These are phyloP conservation scores for Zaprionus obscuricornis DNA, from an alignment of 2,888 invertebrate species.

Conservation along the genomic window DNA sequence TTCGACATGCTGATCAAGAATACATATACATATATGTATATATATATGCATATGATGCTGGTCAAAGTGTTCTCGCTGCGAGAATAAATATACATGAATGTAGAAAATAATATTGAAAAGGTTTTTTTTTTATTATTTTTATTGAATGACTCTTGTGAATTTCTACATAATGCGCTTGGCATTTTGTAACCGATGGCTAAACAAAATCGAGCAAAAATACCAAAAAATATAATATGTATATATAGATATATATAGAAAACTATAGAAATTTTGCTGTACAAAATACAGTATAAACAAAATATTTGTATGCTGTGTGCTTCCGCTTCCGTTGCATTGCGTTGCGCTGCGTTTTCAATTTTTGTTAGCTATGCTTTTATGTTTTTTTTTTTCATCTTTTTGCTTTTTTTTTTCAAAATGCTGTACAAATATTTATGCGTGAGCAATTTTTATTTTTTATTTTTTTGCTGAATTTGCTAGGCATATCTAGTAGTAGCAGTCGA, in stretches of 20 bases:
- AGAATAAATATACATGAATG: no score
- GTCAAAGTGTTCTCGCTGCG: no score
- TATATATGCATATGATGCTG: no score
- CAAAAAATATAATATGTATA: conserved; percentile 9
- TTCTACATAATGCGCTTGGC: conserved; percentile 22
- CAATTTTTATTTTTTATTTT: conserved; percentile 37
- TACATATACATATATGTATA: no score
- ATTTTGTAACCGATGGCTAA: conserved; percentile 2
- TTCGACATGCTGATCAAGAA: no score
- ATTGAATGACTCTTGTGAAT: conserved; percentile 15
- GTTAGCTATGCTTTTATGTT: conserved; percentile 29
- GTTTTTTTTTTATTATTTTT: background rate
- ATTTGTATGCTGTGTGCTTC: conserved; percentile 55
- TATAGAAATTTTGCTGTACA: no score
- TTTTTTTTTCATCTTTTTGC: conserved; percentile 26
- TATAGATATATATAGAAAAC: conserved; percentile 29
- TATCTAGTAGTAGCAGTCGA: background rate
- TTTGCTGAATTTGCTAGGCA: conserved; percentile 30
- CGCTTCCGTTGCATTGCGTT: conserved; percentile 60
- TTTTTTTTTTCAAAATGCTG: conserved; percentile 58
- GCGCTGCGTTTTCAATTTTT: conserved; percentile 40
- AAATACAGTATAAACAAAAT: conserved; percentile 30
- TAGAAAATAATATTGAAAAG: no score
- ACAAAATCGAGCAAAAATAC: background rate
- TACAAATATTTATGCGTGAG: conserved; percentile 66